Evolutionary conservation across 1,140 invertebrate genomes (phyloP), one percentile per base, ranked within the genome.

Genomic region (Drosophila novamexicana): DNA sequence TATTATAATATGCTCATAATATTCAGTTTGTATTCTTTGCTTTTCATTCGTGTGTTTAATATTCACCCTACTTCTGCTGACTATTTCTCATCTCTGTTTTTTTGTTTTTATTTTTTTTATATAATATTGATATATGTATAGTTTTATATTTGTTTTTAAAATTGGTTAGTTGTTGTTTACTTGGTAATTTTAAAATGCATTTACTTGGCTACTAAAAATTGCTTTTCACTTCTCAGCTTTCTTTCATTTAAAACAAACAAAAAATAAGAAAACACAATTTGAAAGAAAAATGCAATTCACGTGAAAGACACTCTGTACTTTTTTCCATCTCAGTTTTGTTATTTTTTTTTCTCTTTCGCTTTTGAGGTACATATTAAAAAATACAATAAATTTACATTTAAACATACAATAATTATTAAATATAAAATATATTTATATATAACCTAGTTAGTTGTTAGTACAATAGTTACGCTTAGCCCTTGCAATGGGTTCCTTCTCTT

Each of bases 311-410:
- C 50, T 16, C 14, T 22, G 14, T 18, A 45, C 7, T 62, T 62
- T 50, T 58, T 14, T 61, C 22, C 22, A 29, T 29, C 22, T 29
- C 5, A 29, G 45, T 29, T 52, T 36, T 39, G 6, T 56, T 58
- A 37, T 14, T 56, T 54, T 45, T 29, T 59, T 71, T 68, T 53
- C 63, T 56, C 49, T 16, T 84, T 75, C 45, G 50, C 76, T 63
- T 52, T 88, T 88, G 84, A 88, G 84, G 81, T 90, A 89, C 71
- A 69, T 74, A 74, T 74, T 90, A 90, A 89, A 89, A 89, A 89
- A 90, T 85, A 90, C 79, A 88, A 89, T 81, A 90, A 89, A 89
- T 88, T 89, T 88, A 88, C 84, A 88, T 89, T 88, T 88, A 88
- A 89, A 89, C 84, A 79, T 88, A 88, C 84, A 82, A 79, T 77